Evolutionary conservation across 1,140 invertebrate genomes (phyloP).

Genomic region (Drosophila burlai): DNA sequence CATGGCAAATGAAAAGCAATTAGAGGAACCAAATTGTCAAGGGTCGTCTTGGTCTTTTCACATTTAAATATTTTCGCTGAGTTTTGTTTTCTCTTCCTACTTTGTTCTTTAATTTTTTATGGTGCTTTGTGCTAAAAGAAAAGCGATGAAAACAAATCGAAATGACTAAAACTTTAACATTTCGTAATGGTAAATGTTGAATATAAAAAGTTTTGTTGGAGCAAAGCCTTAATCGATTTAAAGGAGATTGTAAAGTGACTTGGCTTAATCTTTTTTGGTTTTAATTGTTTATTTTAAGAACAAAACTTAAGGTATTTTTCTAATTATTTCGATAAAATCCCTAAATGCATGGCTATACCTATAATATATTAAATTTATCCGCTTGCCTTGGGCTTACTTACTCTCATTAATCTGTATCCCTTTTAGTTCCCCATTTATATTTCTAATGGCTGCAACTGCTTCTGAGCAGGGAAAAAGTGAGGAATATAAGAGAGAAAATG

Average conservation of each 20-base stretch:
- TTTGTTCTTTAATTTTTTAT: not conserved
- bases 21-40: constrained; percentile 45
- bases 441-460: constrained; percentile 29
- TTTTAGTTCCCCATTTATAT: constrained; percentile 36
- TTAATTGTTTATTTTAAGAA: not conserved
- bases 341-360: not conserved
- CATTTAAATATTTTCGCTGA: constrained; percentile 25
- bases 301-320: not conserved
- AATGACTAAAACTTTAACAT: constrained; percentile 16
- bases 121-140: not conserved
- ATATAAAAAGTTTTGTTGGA: not conserved
- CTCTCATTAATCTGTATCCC: constrained; percentile 49
- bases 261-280: not conserved
- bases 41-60: constrained; percentile 4
- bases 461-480: not conserved
- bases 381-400: constrained; percentile 5
- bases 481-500: constrained; percentile 17
- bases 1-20: constrained; percentile 52
- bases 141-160: constrained; percentile 13
- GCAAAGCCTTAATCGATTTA: not conserved
- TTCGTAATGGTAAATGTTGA: constrained; percentile 5
- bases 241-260: not conserved
- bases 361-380: constrained; percentile 6
- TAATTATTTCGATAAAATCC: not conserved
- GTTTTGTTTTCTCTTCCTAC: not conserved